Conservation (phyloP, 2,888 invertebrate species). For the Corythucha ciliata region DNA sequence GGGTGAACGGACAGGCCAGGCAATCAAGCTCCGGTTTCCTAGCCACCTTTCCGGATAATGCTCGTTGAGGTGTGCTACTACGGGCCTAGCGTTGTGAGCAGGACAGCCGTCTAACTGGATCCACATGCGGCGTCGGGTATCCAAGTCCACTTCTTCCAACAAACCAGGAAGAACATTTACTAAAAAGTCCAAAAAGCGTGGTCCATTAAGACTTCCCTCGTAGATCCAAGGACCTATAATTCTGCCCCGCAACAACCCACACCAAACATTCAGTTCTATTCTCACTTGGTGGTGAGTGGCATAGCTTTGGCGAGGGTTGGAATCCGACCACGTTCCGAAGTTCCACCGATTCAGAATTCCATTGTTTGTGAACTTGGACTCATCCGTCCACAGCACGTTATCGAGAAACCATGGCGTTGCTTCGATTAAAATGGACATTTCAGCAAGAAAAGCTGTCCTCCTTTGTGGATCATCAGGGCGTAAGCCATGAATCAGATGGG, state of each 20-base stretch:
- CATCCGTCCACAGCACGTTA: conserved; percentile 2
- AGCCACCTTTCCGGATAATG: not conserved
- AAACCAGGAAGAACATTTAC: not conserved
- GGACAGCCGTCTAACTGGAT: conserved; percentile 3
- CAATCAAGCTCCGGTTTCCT: not conserved
- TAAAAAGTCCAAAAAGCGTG: not conserved
- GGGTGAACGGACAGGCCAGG: not conserved
- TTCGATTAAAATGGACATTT: not conserved
- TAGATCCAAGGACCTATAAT: not conserved
- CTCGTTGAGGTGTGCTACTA: not conserved
- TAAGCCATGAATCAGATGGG: not conserved
- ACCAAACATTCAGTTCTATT: not conserved
- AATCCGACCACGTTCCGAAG: not conserved
- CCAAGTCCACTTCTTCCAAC: not conserved
- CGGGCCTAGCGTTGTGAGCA: not conserved
- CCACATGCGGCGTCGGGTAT: not conserved
- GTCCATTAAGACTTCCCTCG: not conserved
- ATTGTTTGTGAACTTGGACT: not conserved
- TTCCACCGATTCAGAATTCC: conserved; percentile 7
- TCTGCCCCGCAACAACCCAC: not conserved
- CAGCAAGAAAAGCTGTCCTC: not conserved
- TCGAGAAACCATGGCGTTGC: not conserved
- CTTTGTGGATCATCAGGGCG: not conserved
- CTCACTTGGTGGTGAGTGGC: not conserved
- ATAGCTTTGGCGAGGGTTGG: not conserved